phyloP scores from a whole-genome alignment of 37 sponge, comb jelly and placozoan genomes.

The Chondrilla cf. caribensis region DNA sequence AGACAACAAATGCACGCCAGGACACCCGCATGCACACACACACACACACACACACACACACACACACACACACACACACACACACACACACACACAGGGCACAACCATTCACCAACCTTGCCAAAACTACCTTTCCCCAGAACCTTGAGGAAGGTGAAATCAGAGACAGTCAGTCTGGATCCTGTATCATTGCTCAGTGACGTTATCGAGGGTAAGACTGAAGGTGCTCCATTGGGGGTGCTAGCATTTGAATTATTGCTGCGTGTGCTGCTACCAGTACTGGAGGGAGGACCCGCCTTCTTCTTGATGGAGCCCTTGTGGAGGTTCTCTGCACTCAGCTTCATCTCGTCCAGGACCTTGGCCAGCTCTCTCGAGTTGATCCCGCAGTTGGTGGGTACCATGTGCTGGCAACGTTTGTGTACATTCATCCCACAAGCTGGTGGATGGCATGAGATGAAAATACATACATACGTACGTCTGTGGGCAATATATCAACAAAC shows the following conservation, averaged over 20 bases:
- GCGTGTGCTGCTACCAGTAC: constrained; percentile 17
- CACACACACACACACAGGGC: no score
- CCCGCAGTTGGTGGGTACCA: constrained; percentile 90
- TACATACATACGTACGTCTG: background rate
- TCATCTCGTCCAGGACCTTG: constrained; percentile 65
- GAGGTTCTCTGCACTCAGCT: constrained; percentile 71
- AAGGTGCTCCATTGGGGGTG: background rate
- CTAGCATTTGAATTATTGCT: background rate
- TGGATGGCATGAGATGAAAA: background rate
- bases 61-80: no score
- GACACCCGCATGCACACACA: no score
- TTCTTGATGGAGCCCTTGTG: background rate
- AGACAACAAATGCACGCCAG: no score
- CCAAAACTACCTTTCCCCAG: constrained; percentile 97
- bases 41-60: no score
- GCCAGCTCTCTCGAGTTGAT: constrained; percentile 84
- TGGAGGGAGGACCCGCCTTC: background rate
- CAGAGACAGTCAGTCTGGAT: constrained; percentile 49
- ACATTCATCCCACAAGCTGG: constrained; percentile 91
- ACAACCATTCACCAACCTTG: no score
- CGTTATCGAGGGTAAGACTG: background rate
- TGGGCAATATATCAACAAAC: no score
- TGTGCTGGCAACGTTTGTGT: constrained; percentile 87
- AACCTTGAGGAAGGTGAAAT: constrained; percentile 90
- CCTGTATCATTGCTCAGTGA: constrained; percentile 13